Percentiles rank a stretch among this genome's conserved stretches.
Evolutionary conservation across 2,113 vertebrate species (phyloP).

Genomic region (Saiga tatarica): DNA sequence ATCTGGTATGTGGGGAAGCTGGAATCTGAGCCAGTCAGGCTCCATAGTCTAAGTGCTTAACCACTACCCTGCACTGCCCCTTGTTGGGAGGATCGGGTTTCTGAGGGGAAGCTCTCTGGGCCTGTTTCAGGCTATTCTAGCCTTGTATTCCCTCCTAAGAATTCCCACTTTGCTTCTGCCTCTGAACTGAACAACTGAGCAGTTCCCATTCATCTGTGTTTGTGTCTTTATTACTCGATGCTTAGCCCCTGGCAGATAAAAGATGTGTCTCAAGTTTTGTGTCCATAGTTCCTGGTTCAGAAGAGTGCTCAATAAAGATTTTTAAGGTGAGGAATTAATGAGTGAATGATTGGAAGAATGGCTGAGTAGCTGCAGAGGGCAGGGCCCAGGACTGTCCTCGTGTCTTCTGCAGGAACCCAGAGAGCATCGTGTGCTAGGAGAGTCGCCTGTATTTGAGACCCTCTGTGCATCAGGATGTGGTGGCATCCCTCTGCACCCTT

Average conservation of each 20-base stretch:
- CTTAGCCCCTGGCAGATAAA: background rate
- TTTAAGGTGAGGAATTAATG: background rate
- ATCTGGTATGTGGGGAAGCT: background rate
- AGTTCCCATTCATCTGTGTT: background rate
- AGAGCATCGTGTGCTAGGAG: background rate
- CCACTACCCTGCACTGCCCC: accelerated
- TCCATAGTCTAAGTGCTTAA: background rate
- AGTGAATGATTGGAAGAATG: background rate
- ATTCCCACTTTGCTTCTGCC: background rate
- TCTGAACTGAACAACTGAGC: background rate
- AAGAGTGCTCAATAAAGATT: background rate
- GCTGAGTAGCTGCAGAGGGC: background rate
- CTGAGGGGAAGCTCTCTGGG: background rate
- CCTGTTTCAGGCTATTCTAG: background rate
- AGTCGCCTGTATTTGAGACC: background rate
- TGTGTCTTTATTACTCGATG: background rate
- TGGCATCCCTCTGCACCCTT: background rate
- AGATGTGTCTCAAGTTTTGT: background rate
- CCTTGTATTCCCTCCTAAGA: background rate
- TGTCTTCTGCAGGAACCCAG: background rate
- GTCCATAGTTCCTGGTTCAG: background rate
- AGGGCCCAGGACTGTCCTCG: background rate
- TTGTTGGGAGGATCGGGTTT: background rate
- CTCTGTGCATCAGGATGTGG: background rate
- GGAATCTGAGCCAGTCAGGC: background rate